phyloP scores from a whole-genome alignment of 1,140 invertebrate species.

The Planococcus citri region DNA sequence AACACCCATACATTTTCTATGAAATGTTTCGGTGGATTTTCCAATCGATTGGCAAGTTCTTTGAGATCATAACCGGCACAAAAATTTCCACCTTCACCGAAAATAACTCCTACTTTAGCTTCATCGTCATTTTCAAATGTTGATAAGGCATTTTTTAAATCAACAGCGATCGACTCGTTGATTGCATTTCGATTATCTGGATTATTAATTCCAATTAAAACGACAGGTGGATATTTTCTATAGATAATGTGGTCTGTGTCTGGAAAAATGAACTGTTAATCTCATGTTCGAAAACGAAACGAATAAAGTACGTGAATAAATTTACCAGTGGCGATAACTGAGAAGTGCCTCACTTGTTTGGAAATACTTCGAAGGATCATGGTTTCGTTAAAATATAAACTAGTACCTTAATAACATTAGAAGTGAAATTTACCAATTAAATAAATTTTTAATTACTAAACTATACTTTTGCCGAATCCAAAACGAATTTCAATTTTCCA shows the following conservation, averaged over 20 bases:
- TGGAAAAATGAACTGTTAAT: slow-evolving; percentile 15
- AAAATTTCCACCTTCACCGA: slow-evolving; percentile 81
- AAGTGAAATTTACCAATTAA: too few species aligned
- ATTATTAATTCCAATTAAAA: slow-evolving; percentile 71
- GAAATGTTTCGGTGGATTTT: not conserved
- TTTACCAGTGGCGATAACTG: too few species aligned
- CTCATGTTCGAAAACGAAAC: too few species aligned
- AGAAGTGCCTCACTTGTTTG: too few species aligned
- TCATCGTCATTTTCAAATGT: slow-evolving; percentile 42
- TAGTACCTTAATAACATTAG: too few species aligned
- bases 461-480: too few species aligned
- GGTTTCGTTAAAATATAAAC: too few species aligned
- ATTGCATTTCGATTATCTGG: slow-evolving; percentile 70
- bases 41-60: slow-evolving; percentile 38
- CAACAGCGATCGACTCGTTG: slow-evolving; percentile 44
- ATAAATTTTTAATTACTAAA: too few species aligned
- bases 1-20: slow-evolving; percentile 21
- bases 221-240: slow-evolving; percentile 29
- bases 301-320: too few species aligned
- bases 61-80: slow-evolving; percentile 56
- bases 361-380: too few species aligned
- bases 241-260: slow-evolving; percentile 15
- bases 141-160: slow-evolving; percentile 35
- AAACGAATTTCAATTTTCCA: too few species aligned
- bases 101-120: slow-evolving; percentile 57